Percentiles rank a stretch among this genome's conserved stretches.
Evolutionary conservation across 2,888 invertebrate genomes (phyloP).

Genomic region (Phortica magna): DNA sequence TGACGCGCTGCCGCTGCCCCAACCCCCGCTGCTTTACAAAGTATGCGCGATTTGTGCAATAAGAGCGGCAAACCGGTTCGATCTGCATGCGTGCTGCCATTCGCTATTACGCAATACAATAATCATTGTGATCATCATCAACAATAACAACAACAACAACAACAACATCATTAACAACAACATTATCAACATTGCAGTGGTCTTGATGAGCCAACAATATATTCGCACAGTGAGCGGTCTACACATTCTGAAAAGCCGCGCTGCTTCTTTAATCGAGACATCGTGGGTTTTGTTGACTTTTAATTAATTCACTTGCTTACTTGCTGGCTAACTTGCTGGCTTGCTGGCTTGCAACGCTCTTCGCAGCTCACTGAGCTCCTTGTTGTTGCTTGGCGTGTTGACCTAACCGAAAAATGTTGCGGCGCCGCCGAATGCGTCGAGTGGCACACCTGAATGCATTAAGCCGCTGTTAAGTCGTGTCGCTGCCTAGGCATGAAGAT

Average conservation of each 20-base stretch:
- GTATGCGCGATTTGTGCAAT: not conserved
- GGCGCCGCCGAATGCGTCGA: not conserved
- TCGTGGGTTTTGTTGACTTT: not conserved
- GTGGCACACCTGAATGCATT: constrained; percentile 4
- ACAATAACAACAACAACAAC: too few relatives aligned
- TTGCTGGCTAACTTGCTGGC: too few relatives aligned
- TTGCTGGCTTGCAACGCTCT: not conserved
- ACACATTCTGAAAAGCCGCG: constrained; percentile 6
- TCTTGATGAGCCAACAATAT: not conserved
- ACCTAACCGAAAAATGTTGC: not conserved
- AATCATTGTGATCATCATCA: too few relatives aligned
- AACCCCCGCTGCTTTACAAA: not conserved
- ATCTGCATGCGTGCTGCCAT: constrained; percentile 9
- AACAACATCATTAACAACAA: too few relatives aligned
- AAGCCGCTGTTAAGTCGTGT: constrained; percentile 9
- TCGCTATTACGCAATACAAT: not conserved
- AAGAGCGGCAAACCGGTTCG: constrained; percentile 15
- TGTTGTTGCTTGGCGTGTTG: not conserved
- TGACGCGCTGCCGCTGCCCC: not conserved
- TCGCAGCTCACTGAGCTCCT: constrained; percentile 4
- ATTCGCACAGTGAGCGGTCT: constrained; percentile 7
- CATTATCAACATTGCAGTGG: not conserved
- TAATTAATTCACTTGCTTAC: not conserved
- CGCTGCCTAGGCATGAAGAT: not conserved
- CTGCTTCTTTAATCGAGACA: not conserved